Evolutionary conservation across 2,888 invertebrate species (phyloP), one percentile per base, ranked within the genome.

Genomic region (Drosophila phalerata): DNA sequence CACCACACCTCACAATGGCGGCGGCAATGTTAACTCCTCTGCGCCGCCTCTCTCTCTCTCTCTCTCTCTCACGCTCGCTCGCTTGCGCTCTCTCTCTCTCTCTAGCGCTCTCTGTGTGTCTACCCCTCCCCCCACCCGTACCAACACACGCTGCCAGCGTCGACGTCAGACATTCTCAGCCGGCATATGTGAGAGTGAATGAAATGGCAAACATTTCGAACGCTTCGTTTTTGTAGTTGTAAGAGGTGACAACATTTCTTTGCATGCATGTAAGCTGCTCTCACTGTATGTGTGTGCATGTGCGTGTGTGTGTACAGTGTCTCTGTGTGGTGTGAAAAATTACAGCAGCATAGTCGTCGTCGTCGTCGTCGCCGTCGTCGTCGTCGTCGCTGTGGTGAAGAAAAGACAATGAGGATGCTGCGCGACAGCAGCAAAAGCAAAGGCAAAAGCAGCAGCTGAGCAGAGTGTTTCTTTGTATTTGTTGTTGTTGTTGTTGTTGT

Each of bases 221-320:
- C 40, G 45, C 73, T 71, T 64, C 69, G 43, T 49, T 40, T 40
- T 53, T 78, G 79, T 79, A 68, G 75, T 77, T 86, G 87, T 86
- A 88, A 87, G 79, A 89, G 90, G 90, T 89, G 90, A 85, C 90
- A 81, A 88, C 83, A 86, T 83, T 75, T 73, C 70, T 64, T 71
- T 66, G 71, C 63, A 32, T 52, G 52, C 48, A 42, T 57, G 52
- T 55, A 42, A 57, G 49, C 15, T 11, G 17, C 11, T 58, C n/a
- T 42, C 19, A 32, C 40, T 62, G 57, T 52, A 47, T 38, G 55
- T 42, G 40, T 30, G 9, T 2, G 30, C 3, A 1, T 30, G 30
- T 62, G 55, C 49, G 43, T 38, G 57, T 30, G 30, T 52, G 15
- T 37, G 37, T 53, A 34, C 34, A 51, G 53, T 55, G 47, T 48